Conservation (phyloP, 2,888 invertebrate genomes). For the Ptycholaimellus sp. region DNA sequence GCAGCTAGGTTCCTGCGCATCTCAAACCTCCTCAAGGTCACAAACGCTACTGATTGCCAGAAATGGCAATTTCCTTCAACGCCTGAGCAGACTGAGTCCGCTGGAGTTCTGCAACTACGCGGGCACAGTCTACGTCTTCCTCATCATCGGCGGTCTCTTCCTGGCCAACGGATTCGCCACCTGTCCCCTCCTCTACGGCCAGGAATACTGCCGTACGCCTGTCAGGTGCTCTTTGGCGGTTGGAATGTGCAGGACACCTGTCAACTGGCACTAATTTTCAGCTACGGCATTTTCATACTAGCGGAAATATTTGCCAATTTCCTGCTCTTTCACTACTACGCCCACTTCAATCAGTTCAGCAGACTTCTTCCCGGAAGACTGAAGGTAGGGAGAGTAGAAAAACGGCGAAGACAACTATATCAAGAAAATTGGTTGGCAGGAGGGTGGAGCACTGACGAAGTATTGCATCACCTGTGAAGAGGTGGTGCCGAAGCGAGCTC, state of each 20-base stretch:
- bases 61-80: no score
- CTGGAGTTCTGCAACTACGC: neutral
- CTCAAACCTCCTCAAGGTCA: no score
- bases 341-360: neutral
- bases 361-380: neutral
- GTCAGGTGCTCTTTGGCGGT: no score
- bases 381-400: no score
- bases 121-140: neutral
- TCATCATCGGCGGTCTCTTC: neutral
- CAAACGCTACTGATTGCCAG: no score
- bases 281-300: neutral
- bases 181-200: constrained; percentile 1
- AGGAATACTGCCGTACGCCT: neutral
- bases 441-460: constrained; percentile 5
- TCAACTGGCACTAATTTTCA: neutral
- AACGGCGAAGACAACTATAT: no score
- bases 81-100: no score
- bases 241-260: no score
- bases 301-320: constrained; percentile 2
- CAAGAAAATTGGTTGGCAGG: no score
- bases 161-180: constrained; percentile 1
- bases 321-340: constrained; percentile 1
- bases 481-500: constrained; percentile 18
- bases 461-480: constrained; percentile 16
- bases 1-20: no score